phyloP scores from a whole-genome alignment of 2,888 invertebrate species.

The Aphodius sticticus region DNA sequence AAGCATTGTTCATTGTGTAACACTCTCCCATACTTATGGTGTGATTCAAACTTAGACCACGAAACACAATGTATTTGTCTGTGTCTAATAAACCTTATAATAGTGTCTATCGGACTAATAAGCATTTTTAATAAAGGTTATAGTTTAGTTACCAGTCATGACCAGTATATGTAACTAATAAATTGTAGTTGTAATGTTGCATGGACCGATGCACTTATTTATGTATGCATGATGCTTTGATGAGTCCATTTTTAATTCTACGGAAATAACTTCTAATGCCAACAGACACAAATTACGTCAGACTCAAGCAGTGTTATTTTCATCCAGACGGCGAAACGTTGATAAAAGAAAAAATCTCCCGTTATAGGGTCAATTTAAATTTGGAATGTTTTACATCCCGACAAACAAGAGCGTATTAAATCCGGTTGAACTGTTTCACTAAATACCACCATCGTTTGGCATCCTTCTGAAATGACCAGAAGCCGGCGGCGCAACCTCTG shows the following conservation, averaged over 20 bases:
- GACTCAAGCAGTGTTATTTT: neutral
- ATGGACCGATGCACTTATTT: neutral
- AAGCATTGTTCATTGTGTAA: no score
- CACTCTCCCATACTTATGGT: no score
- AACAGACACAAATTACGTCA: neutral
- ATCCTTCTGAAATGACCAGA: neutral
- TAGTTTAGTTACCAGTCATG: no score
- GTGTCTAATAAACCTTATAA: no score
- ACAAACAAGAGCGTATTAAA: neutral
- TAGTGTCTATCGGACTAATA: no score
- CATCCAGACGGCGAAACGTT: neutral
- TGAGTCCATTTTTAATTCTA: neutral
- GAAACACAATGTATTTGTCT: no score
- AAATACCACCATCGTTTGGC: neutral
- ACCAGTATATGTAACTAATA: no score
- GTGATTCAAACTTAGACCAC: no score
- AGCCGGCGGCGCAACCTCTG: conserved; percentile 10
- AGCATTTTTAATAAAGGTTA: no score
- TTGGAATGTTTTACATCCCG: neutral
- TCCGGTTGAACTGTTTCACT: neutral
- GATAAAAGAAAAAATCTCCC: neutral
- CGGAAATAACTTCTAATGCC: neutral
- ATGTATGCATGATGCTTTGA: neutral
- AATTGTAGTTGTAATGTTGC: no score
- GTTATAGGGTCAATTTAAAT: neutral